These are phyloP conservation scores for Porites evermanni DNA, from an alignment of 92 coral and sea anemone genomes.

Conservation along the genomic window DNA sequence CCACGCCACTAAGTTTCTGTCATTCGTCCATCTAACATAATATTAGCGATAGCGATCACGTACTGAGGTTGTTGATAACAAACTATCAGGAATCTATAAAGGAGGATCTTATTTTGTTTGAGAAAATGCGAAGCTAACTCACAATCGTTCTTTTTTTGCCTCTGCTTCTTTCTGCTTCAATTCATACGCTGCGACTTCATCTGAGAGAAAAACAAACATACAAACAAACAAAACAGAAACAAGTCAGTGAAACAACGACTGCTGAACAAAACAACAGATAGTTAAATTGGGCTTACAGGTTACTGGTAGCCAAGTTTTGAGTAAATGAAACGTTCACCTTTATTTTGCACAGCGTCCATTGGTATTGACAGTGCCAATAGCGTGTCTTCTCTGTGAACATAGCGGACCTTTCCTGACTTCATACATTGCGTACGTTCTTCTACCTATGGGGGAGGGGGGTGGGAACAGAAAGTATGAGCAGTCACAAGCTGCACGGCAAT, in stretches of 20 bases:
- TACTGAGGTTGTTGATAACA: too few species aligned
- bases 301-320: neutral
- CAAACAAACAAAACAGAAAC: neutral
- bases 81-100: too few species aligned
- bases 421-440: constrained; percentile 94
- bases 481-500: neutral
- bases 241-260: neutral
- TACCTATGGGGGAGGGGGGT: constrained; percentile 52
- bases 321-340: constrained; percentile 59
- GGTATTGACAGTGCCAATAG: constrained; percentile 86
- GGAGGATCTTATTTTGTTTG: too few species aligned
- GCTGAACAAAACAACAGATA: neutral
- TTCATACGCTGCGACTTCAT: constrained; percentile 88
- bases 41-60: too few species aligned
- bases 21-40: too few species aligned
- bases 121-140: constrained; percentile 17
- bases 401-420: constrained; percentile 88
- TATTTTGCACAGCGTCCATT: constrained; percentile 89
- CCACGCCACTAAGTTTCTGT: too few species aligned
- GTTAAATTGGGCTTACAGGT: neutral
- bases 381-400: constrained; percentile 85
- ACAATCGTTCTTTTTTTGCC: constrained; percentile 87
- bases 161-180: constrained; percentile 84
- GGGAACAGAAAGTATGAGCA: neutral
- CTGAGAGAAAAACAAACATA: constrained; percentile 40